Evolutionary conservation across 2,888 invertebrate species (phyloP).

Genomic region (Nycteola revayana): DNA sequence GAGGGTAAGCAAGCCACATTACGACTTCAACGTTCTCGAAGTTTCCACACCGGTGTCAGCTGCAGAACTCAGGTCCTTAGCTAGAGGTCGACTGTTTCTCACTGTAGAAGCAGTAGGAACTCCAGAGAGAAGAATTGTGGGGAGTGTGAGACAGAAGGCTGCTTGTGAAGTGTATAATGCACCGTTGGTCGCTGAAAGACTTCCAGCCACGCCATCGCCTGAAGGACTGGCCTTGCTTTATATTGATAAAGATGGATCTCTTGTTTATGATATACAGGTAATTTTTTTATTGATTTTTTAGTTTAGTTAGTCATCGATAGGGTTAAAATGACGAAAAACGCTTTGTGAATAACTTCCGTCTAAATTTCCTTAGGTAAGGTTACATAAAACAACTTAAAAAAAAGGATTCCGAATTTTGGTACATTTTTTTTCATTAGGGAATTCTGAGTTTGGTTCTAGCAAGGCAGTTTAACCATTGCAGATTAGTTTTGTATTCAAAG

Average conservation of each 20-base stretch:
- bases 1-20: constrained; percentile 86
- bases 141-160: constrained; percentile 87
- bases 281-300: too few relatives aligned
- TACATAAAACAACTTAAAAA: too few relatives aligned
- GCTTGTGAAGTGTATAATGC: constrained; percentile 92
- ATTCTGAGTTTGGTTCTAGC: too few relatives aligned
- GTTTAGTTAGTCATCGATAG: too few relatives aligned
- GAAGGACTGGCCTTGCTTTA: constrained; percentile 90
- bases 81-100: constrained; percentile 88
- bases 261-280: constrained; percentile 89
- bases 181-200: constrained; percentile 80
- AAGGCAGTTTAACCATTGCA: too few relatives aligned
- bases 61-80: constrained; percentile 88
- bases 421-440: too few relatives aligned
- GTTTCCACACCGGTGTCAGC: constrained; percentile 89
- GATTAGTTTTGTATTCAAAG: too few relatives aligned
- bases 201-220: constrained; percentile 68
- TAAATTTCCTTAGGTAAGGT: too few relatives aligned
- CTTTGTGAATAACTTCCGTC: too few relatives aligned
- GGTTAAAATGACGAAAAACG: too few relatives aligned
- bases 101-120: constrained; percentile 86
- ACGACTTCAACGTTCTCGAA: constrained; percentile 89
- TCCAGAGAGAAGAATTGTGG: constrained; percentile 85
- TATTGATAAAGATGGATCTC: constrained; percentile 88
- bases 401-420: too few relatives aligned